phyloP scores from a whole-genome alignment of 2,113 vertebrate genomes.

The Thermophis baileyi region DNA sequence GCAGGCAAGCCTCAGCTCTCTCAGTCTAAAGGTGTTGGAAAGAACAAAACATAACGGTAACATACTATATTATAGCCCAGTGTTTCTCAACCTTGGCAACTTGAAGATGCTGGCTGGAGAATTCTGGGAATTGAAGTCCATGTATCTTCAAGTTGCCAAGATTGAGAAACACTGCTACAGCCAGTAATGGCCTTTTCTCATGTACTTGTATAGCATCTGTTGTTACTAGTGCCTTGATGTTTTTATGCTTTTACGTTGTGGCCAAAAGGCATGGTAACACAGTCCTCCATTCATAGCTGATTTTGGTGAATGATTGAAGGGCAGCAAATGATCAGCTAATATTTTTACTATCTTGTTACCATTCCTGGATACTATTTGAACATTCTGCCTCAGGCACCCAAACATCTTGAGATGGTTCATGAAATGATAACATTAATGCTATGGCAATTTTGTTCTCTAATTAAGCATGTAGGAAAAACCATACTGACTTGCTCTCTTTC shows the following conservation, averaged over 20 bases:
- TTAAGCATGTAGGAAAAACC: constrained; percentile 3
- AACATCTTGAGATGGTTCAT: background rate
- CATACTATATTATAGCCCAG: background rate
- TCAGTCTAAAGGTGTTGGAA: constrained; percentile 24
- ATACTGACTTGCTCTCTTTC: constrained; percentile 21
- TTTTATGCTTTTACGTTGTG: background rate
- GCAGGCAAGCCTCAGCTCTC: constrained; percentile 25
- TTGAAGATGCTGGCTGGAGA: background rate
- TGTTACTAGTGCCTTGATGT: constrained; percentile 32
- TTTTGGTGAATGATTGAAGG: background rate
- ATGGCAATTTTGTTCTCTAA: fast-evolving
- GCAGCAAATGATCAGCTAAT: background rate
- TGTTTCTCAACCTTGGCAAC: background rate
- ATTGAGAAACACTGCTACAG: background rate
- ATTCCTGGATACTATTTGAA: background rate
- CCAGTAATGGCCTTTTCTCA: constrained; percentile 21
- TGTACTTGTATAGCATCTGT: constrained; percentile 12
- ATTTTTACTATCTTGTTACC: background rate
- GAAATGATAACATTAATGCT: background rate
- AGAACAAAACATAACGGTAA: constrained; percentile 16
- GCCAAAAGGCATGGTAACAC: background rate
- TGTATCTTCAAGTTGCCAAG: background rate
- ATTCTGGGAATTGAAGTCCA: background rate
- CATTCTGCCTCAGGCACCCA: background rate
- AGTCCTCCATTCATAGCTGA: background rate